A percentile compares a stretch with the other conserved stretches of the same genome.
phyloP scores from a whole-genome alignment of 2,113 vertebrate species.

The Hemibagrus wyckioides region DNA sequence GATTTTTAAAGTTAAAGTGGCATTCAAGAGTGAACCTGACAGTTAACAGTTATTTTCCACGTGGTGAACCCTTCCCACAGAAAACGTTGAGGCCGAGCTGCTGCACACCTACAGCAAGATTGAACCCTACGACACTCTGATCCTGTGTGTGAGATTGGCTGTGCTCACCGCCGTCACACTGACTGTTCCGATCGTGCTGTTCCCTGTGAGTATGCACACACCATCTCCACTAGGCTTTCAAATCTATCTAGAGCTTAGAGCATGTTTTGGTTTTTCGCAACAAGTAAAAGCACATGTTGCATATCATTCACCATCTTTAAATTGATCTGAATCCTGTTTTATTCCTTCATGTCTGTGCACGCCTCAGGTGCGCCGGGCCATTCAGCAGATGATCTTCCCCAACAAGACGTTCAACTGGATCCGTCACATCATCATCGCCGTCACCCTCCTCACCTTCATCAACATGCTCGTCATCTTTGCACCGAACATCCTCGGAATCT shows the following conservation, averaged over 20 bases:
- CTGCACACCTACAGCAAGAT: constrained; percentile 94
- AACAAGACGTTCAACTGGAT: constrained; percentile 91
- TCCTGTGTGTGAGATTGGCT: constrained; percentile 93
- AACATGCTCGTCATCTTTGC: constrained; percentile 97
- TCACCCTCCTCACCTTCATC: constrained; percentile 83
- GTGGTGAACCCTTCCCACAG: constrained; percentile 62
- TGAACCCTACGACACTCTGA: constrained; percentile 87
- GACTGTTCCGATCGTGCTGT: constrained; percentile 95
- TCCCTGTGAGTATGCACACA: constrained; percentile 81
- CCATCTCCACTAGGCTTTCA: neutral
- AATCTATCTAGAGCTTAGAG: neutral
- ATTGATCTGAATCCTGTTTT: neutral
- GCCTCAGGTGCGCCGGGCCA: constrained; percentile 89
- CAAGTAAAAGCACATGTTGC: neutral
- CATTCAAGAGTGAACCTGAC: neutral
- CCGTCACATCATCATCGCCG: constrained; percentile 82
- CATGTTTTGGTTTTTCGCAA: neutral
- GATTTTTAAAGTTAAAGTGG: neutral
- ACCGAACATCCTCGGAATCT: constrained; percentile 95
- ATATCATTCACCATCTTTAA: no score
- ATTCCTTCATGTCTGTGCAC: neutral
- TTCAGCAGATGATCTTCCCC: constrained; percentile 92
- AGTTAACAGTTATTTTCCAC: neutral
- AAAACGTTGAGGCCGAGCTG: constrained; percentile 86
- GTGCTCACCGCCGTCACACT: constrained; percentile 94